Percentiles rank a stretch among this genome's conserved stretches.
Conservation (phyloP, 1,140 invertebrate species). For the Caenorhabditis brenneri region DNA sequence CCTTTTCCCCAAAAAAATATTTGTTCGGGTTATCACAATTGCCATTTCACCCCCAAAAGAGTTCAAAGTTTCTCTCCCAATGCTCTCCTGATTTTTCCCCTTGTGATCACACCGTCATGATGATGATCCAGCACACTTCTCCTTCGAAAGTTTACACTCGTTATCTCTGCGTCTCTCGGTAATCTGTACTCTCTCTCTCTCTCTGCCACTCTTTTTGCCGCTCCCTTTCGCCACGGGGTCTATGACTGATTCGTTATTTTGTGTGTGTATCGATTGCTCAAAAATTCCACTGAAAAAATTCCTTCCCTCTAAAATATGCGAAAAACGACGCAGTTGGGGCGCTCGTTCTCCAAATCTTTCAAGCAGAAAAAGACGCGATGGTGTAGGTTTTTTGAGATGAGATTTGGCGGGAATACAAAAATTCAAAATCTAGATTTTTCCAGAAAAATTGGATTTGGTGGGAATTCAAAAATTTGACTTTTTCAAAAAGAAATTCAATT, state of each 20-base stretch:
- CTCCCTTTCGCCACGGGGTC: no score
- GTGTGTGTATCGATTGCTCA: no score
- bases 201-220: neutral
- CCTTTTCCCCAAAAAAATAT: no score
- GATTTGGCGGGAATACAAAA: neutral
- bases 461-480: neutral
- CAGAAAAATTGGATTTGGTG: neutral
- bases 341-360: slow-evolving; percentile 16
- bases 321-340: neutral
- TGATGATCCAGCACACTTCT: slow-evolving; percentile 8
- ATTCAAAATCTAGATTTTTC: no score
- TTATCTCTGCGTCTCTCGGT: neutral
- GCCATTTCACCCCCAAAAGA: neutral
- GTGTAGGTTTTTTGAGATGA: no score
- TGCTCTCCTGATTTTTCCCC: neutral
- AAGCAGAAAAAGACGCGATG: slow-evolving; percentile 35
- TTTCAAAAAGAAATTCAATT: no score
- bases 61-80: neutral
- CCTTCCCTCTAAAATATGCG: neutral
- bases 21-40: no score
- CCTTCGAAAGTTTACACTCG: neutral
- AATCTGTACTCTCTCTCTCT: neutral
- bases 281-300: no score
- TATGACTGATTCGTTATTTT: no score
- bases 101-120: slow-evolving; percentile 2